These are phyloP conservation scores for Sebastes matsubarae DNA, from an alignment of 2,797 vertebrate genomes.

Conservation along the genomic window DNA sequence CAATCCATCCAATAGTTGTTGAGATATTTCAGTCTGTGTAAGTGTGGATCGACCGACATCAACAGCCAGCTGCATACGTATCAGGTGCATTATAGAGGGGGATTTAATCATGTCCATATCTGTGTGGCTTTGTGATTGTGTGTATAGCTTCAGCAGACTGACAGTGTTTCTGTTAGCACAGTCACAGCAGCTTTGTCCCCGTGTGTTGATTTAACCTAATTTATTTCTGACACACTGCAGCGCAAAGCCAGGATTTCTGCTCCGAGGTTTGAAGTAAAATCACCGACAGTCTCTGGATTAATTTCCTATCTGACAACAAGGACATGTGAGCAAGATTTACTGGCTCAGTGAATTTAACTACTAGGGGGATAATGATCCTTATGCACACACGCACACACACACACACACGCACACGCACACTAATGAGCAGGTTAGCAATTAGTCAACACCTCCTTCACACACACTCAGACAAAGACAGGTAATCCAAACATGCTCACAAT, in stretches of 20 bases:
- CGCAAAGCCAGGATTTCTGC: neutral
- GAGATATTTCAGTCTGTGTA: neutral
- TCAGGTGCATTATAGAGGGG: neutral
- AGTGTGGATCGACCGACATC: neutral
- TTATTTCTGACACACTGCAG: slow-evolving; percentile 19
- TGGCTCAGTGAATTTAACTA: slow-evolving; percentile 20
- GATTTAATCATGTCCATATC: neutral
- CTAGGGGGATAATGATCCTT: slow-evolving; percentile 26
- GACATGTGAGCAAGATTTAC: slow-evolving; percentile 12
- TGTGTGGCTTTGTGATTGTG: neutral
- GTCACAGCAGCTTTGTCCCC: neutral
- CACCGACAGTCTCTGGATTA: neutral
- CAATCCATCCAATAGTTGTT: neutral
- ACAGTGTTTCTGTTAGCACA: slow-evolving; percentile 10
- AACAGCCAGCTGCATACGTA: too few species aligned
- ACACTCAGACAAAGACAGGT: neutral
- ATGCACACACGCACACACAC: slow-evolving; percentile 9
- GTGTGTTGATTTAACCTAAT: slow-evolving; percentile 20
- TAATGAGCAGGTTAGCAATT: slow-evolving; percentile 45
- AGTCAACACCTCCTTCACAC: slow-evolving; percentile 1
- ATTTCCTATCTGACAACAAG: slow-evolving; percentile 16
- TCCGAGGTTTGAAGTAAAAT: slow-evolving; percentile 12
- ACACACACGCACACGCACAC: slow-evolving; percentile 6
- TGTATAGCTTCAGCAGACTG: neutral
- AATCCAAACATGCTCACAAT: slow-evolving; percentile 2